phyloP scores from a whole-genome alignment of 2,888 invertebrate genomes.

The Drosophila meridionalis region DNA sequence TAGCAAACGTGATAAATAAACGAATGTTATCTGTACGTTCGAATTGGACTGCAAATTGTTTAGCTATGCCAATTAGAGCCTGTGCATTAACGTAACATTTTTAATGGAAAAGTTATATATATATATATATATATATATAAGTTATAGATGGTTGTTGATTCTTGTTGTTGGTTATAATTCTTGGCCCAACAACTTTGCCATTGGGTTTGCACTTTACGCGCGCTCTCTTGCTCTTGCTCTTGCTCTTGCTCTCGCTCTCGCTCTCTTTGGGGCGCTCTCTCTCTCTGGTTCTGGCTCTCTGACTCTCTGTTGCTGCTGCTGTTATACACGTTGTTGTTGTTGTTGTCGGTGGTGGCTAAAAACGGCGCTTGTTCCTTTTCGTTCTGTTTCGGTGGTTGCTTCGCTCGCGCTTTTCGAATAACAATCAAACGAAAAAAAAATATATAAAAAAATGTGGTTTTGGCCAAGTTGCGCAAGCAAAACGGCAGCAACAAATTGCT shows the following conservation, averaged over 20 bases:
- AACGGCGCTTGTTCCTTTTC: slow-evolving; percentile 34
- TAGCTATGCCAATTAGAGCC: slow-evolving; percentile 37
- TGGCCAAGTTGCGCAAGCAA: slow-evolving; percentile 44
- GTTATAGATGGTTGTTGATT: neutral
- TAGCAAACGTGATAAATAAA: slow-evolving; percentile 28
- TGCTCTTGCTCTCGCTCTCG: neutral
- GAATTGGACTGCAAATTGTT: slow-evolving; percentile 16
- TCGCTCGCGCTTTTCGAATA: slow-evolving; percentile 17
- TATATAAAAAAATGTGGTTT: slow-evolving; percentile 17
- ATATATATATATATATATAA: neutral
- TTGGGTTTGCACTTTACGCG: slow-evolving; percentile 22
- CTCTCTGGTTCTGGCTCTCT: slow-evolving; percentile 4
- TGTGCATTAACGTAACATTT: slow-evolving; percentile 12
- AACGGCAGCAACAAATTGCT: slow-evolving; percentile 14
- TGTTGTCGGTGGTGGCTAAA: slow-evolving; percentile 44
- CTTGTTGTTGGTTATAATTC: slow-evolving; percentile 3
- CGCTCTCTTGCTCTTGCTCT: slow-evolving; percentile 9
- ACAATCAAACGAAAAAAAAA: slow-evolving; percentile 5
- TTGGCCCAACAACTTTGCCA: slow-evolving; percentile 41
- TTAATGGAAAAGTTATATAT: neutral
- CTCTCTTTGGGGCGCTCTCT: slow-evolving; percentile 11
- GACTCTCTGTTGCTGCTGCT: slow-evolving; percentile 32
- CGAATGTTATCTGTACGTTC: slow-evolving; percentile 16
- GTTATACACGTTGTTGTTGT: slow-evolving; percentile 23
- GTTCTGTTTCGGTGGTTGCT: slow-evolving; percentile 55